These are phyloP conservation scores for Lipophrys pholis DNA, from an alignment of 2,113 vertebrate species.

Conservation along the genomic window DNA sequence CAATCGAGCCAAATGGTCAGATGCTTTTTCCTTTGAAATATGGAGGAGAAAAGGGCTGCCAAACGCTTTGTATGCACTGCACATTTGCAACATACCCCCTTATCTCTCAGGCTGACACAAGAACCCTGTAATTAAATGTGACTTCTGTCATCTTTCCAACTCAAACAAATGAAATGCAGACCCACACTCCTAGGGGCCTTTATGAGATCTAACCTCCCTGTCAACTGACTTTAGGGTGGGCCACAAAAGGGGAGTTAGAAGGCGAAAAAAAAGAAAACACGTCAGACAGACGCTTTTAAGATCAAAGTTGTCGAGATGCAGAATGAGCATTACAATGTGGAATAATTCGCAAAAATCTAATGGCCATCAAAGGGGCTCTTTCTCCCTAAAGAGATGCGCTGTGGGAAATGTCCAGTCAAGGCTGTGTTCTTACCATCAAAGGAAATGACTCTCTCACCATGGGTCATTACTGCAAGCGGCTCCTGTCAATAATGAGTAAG, in stretches of 20 bases:
- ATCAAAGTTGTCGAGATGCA: constrained; percentile 60
- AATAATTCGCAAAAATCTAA: constrained; percentile 57
- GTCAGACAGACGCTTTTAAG: constrained; percentile 55
- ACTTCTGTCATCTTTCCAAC: constrained; percentile 73
- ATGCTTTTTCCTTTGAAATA: constrained; percentile 22
- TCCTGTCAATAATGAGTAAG: constrained; percentile 77
- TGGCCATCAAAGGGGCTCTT: constrained; percentile 51
- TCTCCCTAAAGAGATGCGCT: constrained; percentile 50
- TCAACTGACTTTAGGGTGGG: constrained; percentile 65
- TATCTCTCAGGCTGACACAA: constrained; percentile 60
- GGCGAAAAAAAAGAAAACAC: constrained; percentile 14
- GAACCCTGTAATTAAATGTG: constrained; percentile 73
- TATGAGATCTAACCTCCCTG: constrained; percentile 66
- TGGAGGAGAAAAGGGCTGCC: constrained; percentile 11
- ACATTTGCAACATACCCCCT: constrained; percentile 42
- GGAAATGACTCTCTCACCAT: constrained; percentile 67
- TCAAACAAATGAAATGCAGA: constrained; percentile 70
- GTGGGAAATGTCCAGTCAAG: constrained; percentile 53
- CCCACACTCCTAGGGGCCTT: constrained; percentile 52
- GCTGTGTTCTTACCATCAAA: constrained; percentile 71
- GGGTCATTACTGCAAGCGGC: constrained; percentile 72
- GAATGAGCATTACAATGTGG: constrained; percentile 41
- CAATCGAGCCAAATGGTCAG: constrained; percentile 10
- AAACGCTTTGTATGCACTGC: constrained; percentile 56
- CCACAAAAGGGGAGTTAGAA: constrained; percentile 22